Percentiles rank a stretch among this genome's conserved stretches.
Evolutionary conservation across 2,888 invertebrate genomes (phyloP).

Genomic region (Agrochola circellaris): DNA sequence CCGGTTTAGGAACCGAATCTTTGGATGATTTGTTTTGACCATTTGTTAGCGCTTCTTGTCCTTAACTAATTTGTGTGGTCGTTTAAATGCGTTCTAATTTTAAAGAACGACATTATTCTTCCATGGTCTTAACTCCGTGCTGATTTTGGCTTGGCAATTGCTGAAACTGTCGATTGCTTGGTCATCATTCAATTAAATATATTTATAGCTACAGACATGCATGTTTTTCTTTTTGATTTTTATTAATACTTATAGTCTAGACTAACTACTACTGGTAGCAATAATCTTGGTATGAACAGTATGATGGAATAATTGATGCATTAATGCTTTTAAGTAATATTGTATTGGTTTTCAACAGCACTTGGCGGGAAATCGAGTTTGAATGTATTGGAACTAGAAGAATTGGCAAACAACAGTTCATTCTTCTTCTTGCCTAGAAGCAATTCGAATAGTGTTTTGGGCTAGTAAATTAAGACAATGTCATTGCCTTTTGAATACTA

Average conservation of each 20-base stretch:
- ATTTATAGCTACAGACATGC: conserved; percentile 14
- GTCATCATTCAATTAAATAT: conserved; percentile 36
- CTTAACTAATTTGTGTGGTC: conserved; percentile 47
- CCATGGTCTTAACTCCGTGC: conserved; percentile 8
- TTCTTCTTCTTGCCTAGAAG: neutral
- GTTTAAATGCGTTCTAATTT: conserved; percentile 24
- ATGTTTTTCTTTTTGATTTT: conserved; percentile 1
- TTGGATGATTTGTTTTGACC: conserved; percentile 80
- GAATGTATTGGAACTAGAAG: neutral
- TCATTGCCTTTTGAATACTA: neutral
- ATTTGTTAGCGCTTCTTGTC: conserved; percentile 79
- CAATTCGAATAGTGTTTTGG: neutral
- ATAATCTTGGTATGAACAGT: neutral
- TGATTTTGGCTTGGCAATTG: conserved; percentile 24
- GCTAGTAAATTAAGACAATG: neutral
- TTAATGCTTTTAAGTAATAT: neutral
- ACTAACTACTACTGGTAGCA: neutral
- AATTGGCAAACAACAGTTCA: neutral
- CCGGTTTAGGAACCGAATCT: conserved; percentile 72
- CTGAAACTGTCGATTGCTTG: conserved; percentile 18
- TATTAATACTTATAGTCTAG: conserved; percentile 3
- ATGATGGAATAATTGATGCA: neutral
- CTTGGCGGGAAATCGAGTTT: neutral
- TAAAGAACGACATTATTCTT: conserved; percentile 21
- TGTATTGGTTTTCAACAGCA: conserved; percentile 4